Evolutionary conservation across 2,797 vertebrate genomes (phyloP), one percentile per base, ranked within the genome.

Genomic region (Threskiornis aethiopicus): DNA sequence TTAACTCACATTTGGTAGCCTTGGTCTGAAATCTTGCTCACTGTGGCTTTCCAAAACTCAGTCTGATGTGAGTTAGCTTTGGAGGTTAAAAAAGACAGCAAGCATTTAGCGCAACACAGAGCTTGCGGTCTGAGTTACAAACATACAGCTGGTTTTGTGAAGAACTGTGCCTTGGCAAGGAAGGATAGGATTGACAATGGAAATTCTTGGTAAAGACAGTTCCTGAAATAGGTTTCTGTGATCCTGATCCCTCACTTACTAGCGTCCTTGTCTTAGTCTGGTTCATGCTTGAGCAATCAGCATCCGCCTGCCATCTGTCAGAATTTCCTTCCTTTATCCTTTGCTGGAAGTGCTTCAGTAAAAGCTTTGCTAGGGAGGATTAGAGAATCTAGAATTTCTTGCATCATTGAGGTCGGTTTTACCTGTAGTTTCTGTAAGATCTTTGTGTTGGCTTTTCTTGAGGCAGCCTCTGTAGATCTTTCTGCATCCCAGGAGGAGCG

Each of bases 221-320:
- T 84, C 89, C 93, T 90, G 91, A 95, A 97, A 96, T 97, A 97
- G 96, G 59, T 83, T 90, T 89, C 22, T 51, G 75, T 77, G 84
- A 67, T 96, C 66, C 95, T 96, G 92, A 96, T 97, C 92, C 86
- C 70, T 90, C 66, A 11, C 64, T 75, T 49, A 33, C 16, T 58
- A 39, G 62, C 0, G 8, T 86, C 93, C 77, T 87, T 87, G 84
- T 71, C 91, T 91, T 61, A 93, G 94, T 39, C 87, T 94, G 87
- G 82, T 72, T 95, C 89, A 76, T 61, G 83, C 91, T 18, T 77
- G 90, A 95, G 84, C 91, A 71, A 5, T n/a, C 91, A 12, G 95
- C 90, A 77, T 59, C 92, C 61, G 39, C 62, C 52, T n/a, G 93
- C 89, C 94, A 94, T 95, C 96, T 97, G 96, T 69, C 94, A 93